Conservation (phyloP, 2,888 invertebrate genomes). For the Helleia helle region DNA sequence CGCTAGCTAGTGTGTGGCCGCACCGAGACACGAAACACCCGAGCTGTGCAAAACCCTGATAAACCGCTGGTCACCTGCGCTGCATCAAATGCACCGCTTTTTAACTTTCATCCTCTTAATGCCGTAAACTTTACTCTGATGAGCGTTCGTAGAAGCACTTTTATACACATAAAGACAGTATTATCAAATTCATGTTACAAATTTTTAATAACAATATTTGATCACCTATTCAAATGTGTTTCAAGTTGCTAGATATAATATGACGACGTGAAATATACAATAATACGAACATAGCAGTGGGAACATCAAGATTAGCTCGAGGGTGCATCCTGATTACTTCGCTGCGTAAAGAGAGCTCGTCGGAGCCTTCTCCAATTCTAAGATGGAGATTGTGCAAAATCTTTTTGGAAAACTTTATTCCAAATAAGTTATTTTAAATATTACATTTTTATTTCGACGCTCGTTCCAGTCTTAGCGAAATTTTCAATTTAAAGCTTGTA, state of each 20-base stretch:
- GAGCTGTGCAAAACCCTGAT: slow-evolving; percentile 55
- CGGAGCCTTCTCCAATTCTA: slow-evolving; percentile 40
- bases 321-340: slow-evolving; percentile 60
- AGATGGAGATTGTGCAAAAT: slow-evolving; percentile 40
- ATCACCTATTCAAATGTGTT: background rate
- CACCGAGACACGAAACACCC: slow-evolving; percentile 16
- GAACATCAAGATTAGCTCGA: slow-evolving; percentile 62
- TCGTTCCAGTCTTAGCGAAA: background rate
- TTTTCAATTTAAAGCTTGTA: background rate
- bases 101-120: slow-evolving; percentile 65
- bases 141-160: slow-evolving; percentile 41
- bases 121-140: slow-evolving; percentile 59
- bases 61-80: slow-evolving; percentile 69
- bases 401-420: slow-evolving; percentile 19
- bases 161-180: slow-evolving; percentile 6
- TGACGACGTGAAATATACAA: slow-evolving; percentile 46
- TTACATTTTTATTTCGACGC: background rate
- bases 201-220: background rate
- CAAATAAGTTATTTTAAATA: slow-evolving; percentile 4
- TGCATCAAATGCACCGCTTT: slow-evolving; percentile 71
- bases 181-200: no score
- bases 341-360: slow-evolving; percentile 46
- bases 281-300: slow-evolving; percentile 43
- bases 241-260: slow-evolving; percentile 26
- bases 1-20: slow-evolving; percentile 42